phyloP scores from a whole-genome alignment of 2,113 vertebrate species.

The Zosterops lateralis region DNA sequence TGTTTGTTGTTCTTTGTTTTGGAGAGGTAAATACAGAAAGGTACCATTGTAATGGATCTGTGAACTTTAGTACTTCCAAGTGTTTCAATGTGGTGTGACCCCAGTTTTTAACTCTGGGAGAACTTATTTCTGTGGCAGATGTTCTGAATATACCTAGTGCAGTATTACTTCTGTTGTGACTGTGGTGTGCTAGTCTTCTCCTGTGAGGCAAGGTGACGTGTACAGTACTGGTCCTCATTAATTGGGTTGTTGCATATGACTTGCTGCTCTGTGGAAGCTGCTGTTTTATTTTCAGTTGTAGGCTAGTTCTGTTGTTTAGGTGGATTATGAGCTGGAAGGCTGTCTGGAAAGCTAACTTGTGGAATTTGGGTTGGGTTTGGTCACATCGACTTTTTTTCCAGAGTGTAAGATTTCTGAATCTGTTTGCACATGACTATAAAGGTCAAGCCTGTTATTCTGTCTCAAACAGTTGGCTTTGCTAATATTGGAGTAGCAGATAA shows the following conservation, averaged over 20 bases:
- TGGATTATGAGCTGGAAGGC: neutral
- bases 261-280: neutral
- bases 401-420: neutral
- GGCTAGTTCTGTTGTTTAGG: neutral
- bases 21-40: neutral
- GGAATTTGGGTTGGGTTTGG: neutral
- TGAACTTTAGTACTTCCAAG: neutral
- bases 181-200: neutral
- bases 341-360: neutral
- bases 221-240: neutral
- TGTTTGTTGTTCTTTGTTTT: neutral
- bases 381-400: accelerated
- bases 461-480: neutral
- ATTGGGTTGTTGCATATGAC: neutral
- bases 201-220: accelerated
- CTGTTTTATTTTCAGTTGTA: neutral
- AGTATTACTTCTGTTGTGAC: neutral
- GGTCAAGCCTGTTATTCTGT: neutral
- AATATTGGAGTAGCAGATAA: neutral
- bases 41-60: neutral
- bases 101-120: too few relatives aligned
- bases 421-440: neutral
- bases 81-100: accelerated
- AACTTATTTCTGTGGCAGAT: neutral
- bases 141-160: accelerated